Base-by-base conservation (phyloP, 1,140 invertebrate genomes). In the Aphaenogaster rudis region DNA sequence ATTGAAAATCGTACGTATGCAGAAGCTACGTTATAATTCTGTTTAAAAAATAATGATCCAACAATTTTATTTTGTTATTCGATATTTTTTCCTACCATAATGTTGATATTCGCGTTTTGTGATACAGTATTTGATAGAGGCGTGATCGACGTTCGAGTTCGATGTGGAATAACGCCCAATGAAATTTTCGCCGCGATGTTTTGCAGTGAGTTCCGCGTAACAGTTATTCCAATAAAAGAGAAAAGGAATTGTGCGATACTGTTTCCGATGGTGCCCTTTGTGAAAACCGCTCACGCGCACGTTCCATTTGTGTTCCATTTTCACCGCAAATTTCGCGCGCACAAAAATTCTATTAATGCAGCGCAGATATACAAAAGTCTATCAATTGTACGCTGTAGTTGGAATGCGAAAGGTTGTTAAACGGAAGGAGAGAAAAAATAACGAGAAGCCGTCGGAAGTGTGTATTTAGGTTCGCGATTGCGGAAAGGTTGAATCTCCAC, bases 181-280 rank as follows among this genome's bases (percentile, higher is more conserved):
- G 42, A 42, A 61, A 84, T 74, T 50, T 71, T 36, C 80, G 4
- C 42, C 80, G 54, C 69, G 80, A 84, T 84, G 80, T 84, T 84
- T 67, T 84, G 69, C 42, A 84, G 54, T 33, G 80, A 76, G 33
- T 57, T 84, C 36, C 69, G 28, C 54, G 13, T 84, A 84, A 84
- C 80, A 72, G 54, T 82, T 72, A 84, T 84, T 84, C 33, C 69
- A 84, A 84, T 84, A 84, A 84, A 84, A 84, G 54, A 45, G 80
- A 76, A 63, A 84, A 84, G 57, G 33, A 76, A 76, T 84, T 84
- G 66, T n/a, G 52, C 54, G 69, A n/a, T 76, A 74, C 33, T 42
- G 42, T 42, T 84, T 74, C 57, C 80, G 80, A 74, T 50, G 54
- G 33, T 76, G 45, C 67, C 69, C 45, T 84, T 84, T 84, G 54